Percentiles rank a stretch among this genome's conserved stretches.
phyloP scores from a whole-genome alignment of 2,888 invertebrate species.

The Oscheius sp. region DNA sequence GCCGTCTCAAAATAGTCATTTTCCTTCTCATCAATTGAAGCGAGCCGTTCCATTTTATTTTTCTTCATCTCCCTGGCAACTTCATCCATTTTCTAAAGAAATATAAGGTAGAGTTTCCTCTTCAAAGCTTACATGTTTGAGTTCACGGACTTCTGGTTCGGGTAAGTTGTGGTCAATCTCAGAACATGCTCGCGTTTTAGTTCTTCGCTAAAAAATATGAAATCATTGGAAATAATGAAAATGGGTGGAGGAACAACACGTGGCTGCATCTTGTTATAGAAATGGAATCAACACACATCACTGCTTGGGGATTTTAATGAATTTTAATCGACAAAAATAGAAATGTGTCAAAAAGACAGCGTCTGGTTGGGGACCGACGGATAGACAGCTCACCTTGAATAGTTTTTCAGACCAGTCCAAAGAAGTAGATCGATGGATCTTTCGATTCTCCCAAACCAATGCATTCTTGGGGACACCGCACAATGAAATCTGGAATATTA shows the following conservation, averaged over 20 bases:
- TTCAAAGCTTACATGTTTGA: not conserved
- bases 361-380: not conserved
- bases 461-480: constrained; percentile 21
- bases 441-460: constrained; percentile 8
- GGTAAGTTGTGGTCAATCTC: not conserved
- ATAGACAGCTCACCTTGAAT: constrained; percentile 17
- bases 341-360: not conserved
- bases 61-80: not conserved
- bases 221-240: no score
- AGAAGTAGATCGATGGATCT: constrained; percentile 21
- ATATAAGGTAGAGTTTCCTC: not conserved
- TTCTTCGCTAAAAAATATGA: not conserved
- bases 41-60: constrained; percentile 6
- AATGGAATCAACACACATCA: not conserved
- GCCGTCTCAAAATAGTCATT: constrained; percentile 3
- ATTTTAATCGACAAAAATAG: not conserved
- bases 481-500: constrained; percentile 13
- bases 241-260: not conserved
- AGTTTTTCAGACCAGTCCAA: constrained; percentile 33
- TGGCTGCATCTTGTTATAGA: not conserved
- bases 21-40: constrained; percentile 17
- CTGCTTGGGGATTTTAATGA: not conserved
- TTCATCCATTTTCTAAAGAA: constrained; percentile 3
- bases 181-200: not conserved
- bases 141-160: constrained; percentile 3